These are phyloP conservation scores for Macrophya alboannulata DNA, from an alignment of 2,888 invertebrate species.

Conservation along the genomic window DNA sequence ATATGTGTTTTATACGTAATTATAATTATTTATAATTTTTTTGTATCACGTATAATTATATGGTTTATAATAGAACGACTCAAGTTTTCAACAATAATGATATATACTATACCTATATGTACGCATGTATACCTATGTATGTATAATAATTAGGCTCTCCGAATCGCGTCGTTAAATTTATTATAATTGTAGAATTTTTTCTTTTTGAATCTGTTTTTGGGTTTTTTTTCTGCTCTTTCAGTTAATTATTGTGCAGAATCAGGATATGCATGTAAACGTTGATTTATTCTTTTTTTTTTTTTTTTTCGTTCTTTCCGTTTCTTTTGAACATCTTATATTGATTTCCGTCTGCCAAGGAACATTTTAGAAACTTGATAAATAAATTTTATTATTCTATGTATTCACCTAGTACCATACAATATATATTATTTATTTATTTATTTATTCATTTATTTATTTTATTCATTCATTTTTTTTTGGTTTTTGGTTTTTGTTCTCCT, in stretches of 20 bases:
- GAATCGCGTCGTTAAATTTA: conserved; percentile 5
- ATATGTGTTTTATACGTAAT: not conserved
- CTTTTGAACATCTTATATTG: not conserved
- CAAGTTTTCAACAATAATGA: conserved; percentile 8
- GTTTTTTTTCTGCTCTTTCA: not conserved
- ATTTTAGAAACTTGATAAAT: not conserved
- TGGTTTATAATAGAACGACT: not conserved
- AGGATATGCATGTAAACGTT: conserved; percentile 45
- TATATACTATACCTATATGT: not conserved
- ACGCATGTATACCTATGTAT: not conserved
- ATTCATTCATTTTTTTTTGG: not conserved
- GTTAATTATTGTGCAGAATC: conserved; percentile 48
- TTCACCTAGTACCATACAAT: conserved; percentile 8
- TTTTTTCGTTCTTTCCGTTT: not conserved
- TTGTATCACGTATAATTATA: not conserved
- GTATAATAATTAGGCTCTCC: conserved; percentile 10
- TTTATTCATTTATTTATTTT: not conserved
- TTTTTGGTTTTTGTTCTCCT: not conserved
- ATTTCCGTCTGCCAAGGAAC: conserved; percentile 9
- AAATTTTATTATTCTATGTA: conserved; percentile 7
- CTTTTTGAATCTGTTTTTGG: not conserved
- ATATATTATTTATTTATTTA: conserved; percentile 1
- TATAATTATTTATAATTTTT: not conserved
- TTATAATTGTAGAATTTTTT: conserved; percentile 3
- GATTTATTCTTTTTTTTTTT: conserved; percentile 1